These are phyloP conservation scores for Ormia ochracea DNA, from an alignment of 2,888 invertebrate genomes.

Conservation along the genomic window DNA sequence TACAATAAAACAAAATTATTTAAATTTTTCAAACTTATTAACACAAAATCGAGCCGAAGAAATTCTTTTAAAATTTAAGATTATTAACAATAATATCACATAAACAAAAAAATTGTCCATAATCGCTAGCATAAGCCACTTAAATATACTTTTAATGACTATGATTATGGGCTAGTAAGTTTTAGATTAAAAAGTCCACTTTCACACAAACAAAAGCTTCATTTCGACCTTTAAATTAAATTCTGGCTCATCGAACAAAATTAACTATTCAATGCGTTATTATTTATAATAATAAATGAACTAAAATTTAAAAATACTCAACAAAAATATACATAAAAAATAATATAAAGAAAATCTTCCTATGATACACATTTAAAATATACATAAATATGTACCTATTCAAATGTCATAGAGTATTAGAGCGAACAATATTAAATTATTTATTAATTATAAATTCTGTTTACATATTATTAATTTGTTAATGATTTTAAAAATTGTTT, in stretches of 20 bases:
- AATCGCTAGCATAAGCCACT: no score
- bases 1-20: constrained; percentile 2
- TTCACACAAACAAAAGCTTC: constrained; percentile 6
- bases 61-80: constrained; percentile 20
- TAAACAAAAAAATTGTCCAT: background rate
- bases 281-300: constrained; percentile 13
- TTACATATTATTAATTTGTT: constrained; percentile 21
- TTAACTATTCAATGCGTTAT: constrained; percentile 52
- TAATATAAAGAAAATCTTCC: constrained; percentile 41
- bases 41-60: background rate
- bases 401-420: constrained; percentile 53
- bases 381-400: constrained; percentile 16
- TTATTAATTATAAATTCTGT: background rate
- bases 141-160: no score
- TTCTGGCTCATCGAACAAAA: constrained; percentile 57
- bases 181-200: constrained; percentile 38
- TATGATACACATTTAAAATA: constrained; percentile 50
- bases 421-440: constrained; percentile 9
- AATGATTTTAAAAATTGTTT: constrained; percentile 16
- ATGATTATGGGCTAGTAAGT: no score
- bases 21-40: constrained; percentile 17
- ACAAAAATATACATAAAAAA: background rate
- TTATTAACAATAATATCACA: background rate
- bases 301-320: constrained; percentile 23
- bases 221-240: constrained; percentile 12